Evolutionary conservation across 2,113 vertebrate species (phyloP).

Genomic region (Pardalotus punctatus): DNA sequence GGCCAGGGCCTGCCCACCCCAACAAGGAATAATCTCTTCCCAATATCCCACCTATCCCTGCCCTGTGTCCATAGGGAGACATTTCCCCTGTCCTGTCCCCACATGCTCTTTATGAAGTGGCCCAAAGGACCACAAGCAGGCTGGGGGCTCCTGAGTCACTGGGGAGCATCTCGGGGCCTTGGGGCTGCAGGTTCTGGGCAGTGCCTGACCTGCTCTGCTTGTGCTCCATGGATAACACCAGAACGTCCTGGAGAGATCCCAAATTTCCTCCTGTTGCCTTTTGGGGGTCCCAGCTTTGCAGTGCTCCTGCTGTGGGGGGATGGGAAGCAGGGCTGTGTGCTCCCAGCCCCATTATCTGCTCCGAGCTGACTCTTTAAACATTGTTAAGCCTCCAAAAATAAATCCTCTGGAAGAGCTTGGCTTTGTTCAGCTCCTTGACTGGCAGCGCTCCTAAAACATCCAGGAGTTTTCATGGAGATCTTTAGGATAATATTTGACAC

Average conservation of each 20-base stretch:
- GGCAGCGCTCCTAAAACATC: constrained; percentile 16
- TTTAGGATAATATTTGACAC: constrained; percentile 33
- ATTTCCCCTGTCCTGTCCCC: neutral
- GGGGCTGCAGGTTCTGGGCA: neutral
- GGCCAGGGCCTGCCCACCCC: neutral
- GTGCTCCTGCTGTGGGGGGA: accelerated
- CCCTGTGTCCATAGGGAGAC: neutral
- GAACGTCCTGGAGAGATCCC: accelerated
- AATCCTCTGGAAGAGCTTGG: neutral
- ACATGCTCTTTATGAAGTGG: neutral
- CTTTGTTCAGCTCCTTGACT: neutral
- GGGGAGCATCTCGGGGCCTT: neutral
- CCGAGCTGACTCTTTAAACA: neutral
- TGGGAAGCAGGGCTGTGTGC: neutral
- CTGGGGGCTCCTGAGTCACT: neutral
- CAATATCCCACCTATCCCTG: neutral
- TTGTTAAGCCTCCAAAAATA: neutral
- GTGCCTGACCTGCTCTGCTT: neutral
- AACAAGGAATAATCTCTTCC: neutral
- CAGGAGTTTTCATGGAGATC: neutral
- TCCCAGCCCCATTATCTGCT: neutral
- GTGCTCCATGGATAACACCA: neutral
- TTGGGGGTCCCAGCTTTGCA: neutral
- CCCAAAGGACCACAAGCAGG: neutral
- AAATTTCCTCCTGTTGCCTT: neutral